Base-by-base conservation (phyloP, 2,888 invertebrate species). In the Cordilura impudica region DNA sequence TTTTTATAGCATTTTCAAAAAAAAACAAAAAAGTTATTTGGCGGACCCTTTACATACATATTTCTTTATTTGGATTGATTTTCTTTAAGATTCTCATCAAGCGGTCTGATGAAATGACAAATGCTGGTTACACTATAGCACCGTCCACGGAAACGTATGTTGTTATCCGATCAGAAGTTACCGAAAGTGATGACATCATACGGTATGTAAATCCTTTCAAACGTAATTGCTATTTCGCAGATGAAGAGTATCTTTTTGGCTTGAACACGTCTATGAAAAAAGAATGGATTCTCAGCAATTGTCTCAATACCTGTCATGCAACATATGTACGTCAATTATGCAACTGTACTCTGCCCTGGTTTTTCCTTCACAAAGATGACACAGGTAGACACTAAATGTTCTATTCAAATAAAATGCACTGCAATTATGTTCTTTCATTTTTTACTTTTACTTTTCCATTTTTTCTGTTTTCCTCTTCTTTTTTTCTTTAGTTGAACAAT, bases 261-360 rank as follows among this genome's bases (percentile, higher is more conserved):
- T 8, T 4, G n/a, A 31, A 45, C 7, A 60, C 45, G 3, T 53
- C 45, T 0, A 19, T 51, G 8, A 23, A 56, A 2, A 12, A 18
- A 12, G 61, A 71, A 29, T 67, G n/a, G 83, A 82, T 54, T 79
- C 82, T 85, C 21, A 77, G 81, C 26, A 89, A 89, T 76, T 89
- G 89, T 19, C 60, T 87, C 3, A 86, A 84, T 43, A 82, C 82
- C 18, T 89, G 89, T 65, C 89, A 89, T n/a, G 87, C 89, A 56
- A 81, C 84, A 10, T 84, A 88, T 73, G 51, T 88, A 56, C 16
- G 86, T 2, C 79, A 82, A 23, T 80, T 86, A 29, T 89, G 89
- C 76, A 89, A 89, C 67, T 89, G 89, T 63, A 84, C 88, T 2
- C 19, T 88, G 51, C 83, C 86, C 7, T 81, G 86, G 19, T 87